These are phyloP conservation scores for Trogon melanurus DNA, from an alignment of 2,113 vertebrate species.

Conservation along the genomic window DNA sequence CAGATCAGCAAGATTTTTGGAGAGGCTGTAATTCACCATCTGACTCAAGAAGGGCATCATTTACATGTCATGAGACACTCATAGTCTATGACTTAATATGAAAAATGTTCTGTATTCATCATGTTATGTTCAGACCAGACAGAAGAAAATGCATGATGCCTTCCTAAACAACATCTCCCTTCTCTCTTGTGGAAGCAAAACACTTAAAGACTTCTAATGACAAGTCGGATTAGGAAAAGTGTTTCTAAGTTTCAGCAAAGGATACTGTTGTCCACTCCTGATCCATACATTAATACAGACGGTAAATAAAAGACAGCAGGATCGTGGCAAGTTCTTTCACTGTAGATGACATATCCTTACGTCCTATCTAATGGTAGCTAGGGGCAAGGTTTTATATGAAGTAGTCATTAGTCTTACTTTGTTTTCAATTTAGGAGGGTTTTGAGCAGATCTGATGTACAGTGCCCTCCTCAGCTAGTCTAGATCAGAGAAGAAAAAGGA, in stretches of 20 bases:
- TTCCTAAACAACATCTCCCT: neutral
- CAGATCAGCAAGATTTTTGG: conserved; percentile 17
- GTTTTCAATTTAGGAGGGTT: conserved; percentile 10
- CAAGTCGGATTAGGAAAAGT: neutral
- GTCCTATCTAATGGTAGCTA: neutral
- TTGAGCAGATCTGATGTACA: conserved; percentile 9
- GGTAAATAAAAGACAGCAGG: conserved; percentile 25
- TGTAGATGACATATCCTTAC: neutral
- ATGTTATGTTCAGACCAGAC: neutral
- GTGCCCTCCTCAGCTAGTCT: neutral
- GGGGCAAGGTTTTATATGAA: neutral
- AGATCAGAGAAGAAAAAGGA: conserved; percentile 33
- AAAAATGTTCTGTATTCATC: conserved; percentile 22
- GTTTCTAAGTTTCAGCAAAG: conserved; percentile 20
- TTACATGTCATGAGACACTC: neutral
- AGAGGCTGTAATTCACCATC: neutral
- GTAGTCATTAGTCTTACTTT: neutral
- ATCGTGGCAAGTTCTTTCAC: neutral
- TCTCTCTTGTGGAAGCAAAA: conserved; percentile 7
- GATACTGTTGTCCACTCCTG: neutral
- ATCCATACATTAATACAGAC: neutral
- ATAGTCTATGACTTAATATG: neutral
- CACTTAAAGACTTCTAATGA: neutral
- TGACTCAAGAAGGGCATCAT: neutral
- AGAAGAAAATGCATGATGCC: neutral